Evolutionary conservation across 2,113 vertebrate species (phyloP), one percentile per base, ranked within the genome.

Genomic region (Elephas maximus): DNA sequence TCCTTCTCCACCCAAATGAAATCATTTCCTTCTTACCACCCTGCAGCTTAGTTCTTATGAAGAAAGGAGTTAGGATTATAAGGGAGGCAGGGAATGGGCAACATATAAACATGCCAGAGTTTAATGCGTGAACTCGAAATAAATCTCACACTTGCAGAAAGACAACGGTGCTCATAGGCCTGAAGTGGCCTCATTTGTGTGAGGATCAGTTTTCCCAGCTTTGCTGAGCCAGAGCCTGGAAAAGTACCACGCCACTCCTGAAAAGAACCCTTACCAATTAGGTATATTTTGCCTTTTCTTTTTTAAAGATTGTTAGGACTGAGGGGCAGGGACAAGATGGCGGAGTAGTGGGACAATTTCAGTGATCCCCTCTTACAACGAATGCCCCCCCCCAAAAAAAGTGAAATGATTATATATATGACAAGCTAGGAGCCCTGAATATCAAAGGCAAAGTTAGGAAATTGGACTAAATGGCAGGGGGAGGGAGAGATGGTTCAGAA

Each of bases 1-100:
- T 2, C 30, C 7, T 67, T 67, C 81, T 90, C 89, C 85, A 85
- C 81, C 79, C 97, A 33, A 97, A 97, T 96, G 93, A 71, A 51
- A 94, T 98, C 65, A 95, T 93, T 98, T 98, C 87, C 97, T 98
- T 92, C 37, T 97, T 73, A 67, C 83, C 24, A 93, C 45, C 71
- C 93, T 93, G 71, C 0, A 18, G 71, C 14, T 97, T 93, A 69
- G 78, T 96, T 98, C 88, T 88, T 51, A 26, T 30, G 91, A 97
- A 74, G n/a, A 51, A 71, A 93, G 4, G 11, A 92, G 1, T 44
- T 93, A 1, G 45, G 8, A n/a, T 21, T 76, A 37, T 79, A 63
- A 86, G 78, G 57, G 37, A 81, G 69, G 71, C 12, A 63, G 30
- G n/a, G 80, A 97, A 48, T 67, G 94, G 37, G 44, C 21, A 96